Conservation (phyloP, 2,113 vertebrate genomes). For the Damaliscus lunatus region DNA sequence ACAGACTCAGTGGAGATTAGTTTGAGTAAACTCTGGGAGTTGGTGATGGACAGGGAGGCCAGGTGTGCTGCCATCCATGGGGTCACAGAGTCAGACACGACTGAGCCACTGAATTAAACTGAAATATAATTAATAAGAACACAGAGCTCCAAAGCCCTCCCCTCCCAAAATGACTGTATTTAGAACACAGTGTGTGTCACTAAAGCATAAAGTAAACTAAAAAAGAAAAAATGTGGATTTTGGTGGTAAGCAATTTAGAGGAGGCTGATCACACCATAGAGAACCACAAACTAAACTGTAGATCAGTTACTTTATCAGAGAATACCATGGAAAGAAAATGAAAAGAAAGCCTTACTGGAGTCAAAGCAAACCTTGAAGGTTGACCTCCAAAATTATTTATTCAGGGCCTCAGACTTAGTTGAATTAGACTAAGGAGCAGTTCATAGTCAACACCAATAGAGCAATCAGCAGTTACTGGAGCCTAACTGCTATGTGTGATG, state of each 20-base stretch:
- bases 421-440: background rate
- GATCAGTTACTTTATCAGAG: background rate
- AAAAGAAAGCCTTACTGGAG: background rate
- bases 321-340: background rate
- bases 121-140: background rate
- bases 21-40: background rate
- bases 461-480: too few species aligned
- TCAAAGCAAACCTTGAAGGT: background rate
- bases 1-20: background rate
- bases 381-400: background rate
- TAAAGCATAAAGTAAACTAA: background rate
- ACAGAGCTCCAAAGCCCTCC: background rate
- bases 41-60: background rate
- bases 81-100: background rate
- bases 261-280: background rate
- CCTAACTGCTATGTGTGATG: background rate
- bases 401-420: background rate
- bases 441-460: background rate
- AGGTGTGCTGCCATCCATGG: background rate
- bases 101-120: background rate
- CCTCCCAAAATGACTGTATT: background rate
- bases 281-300: background rate
- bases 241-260: background rate
- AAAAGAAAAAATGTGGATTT: background rate
- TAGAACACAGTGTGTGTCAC: background rate